Base-by-base conservation (phyloP, 2,113 vertebrate genomes). In the Coreoperca whiteheadi region DNA sequence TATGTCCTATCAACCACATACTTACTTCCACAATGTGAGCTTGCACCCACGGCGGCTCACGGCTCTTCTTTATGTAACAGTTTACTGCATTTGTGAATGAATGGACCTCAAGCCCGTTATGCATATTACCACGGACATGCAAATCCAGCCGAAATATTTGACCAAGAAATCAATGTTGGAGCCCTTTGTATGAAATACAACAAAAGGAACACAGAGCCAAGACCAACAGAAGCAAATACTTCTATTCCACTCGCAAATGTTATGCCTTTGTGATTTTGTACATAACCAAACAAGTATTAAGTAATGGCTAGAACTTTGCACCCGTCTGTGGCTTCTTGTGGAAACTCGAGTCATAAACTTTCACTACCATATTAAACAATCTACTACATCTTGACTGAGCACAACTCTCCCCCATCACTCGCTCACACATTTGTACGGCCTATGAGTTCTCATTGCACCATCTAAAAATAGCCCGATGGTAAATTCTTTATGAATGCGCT, bases 401-500 rank as follows among this genome's bases (percentile, higher is more conserved):
- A 65, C 11, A 41, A 71, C 69, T 88, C 79, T 59, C 68, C 59
- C 18, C 68, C 78, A 82, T 78, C 70, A 30, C 78, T 79, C 79
- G n/a, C 76, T 56, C 61, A 60, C 84, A 80, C 80, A 23, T 41
- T 53, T 8, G 66, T 9, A 83, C 71, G 37, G 85, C 46, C 82
- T 77, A 83, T 72, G 82, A 90, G 79, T 92, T 89, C 88, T 92
- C 88, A 84, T 71, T 80, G 74, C 60, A 9, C 6, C 8, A n/a
- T 73, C 89, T 93, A 94, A 92, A 92, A 91, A 94, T 94, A 93
- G 91, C 69, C 4, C 28, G 70, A 64, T 79, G 85, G 82, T 94
- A 88, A 92, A 94, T 94, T 93, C 89, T 94, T 94, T 90, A 95
- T 94, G 91, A 92, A 94, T 65, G 75, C 51, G 60, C 88, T 48